Conservation (phyloP, 2,888 invertebrate species). For the Cerastis leucographa region DNA sequence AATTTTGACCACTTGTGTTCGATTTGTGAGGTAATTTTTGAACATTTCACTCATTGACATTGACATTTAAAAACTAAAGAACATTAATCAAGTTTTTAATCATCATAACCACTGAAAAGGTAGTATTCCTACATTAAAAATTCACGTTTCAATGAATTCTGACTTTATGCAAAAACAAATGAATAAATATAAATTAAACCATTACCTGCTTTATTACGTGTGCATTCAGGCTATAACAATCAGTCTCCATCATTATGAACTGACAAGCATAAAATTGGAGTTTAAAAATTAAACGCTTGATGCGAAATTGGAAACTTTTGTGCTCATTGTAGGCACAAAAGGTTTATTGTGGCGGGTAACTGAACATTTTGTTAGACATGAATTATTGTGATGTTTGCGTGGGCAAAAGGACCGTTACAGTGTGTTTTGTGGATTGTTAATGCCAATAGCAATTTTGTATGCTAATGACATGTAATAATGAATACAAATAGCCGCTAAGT, state of each 20-base stretch:
- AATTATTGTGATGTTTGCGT: conserved; percentile 58
- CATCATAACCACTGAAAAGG: not conserved
- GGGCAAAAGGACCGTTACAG: conserved; percentile 49
- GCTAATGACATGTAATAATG: conserved; percentile 56
- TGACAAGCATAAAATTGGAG: conserved; percentile 74
- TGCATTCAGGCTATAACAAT: conserved; percentile 62
- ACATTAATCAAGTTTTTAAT: not conserved
- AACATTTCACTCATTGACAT: no score
- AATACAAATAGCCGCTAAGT: conserved; percentile 47
- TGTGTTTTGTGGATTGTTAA: conserved; percentile 56
- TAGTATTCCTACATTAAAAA: not conserved
- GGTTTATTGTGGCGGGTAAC: conserved; percentile 62
- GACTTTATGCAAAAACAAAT: conserved; percentile 8
- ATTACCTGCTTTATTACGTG: conserved; percentile 60
- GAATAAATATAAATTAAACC: conserved; percentile 55
- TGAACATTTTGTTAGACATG: conserved; percentile 56
- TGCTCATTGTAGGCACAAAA: conserved; percentile 58
- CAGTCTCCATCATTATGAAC: conserved; percentile 62
- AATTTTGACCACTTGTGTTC: no score
- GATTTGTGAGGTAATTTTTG: no score
- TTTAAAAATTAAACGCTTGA: conserved; percentile 66
- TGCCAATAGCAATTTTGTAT: conserved; percentile 56
- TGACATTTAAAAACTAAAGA: not conserved
- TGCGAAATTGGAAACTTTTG: conserved; percentile 68
- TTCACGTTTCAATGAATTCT: conserved; percentile 15